These are phyloP conservation scores for Jordanella pulchra DNA, from an alignment of 2,797 vertebrate genomes.

Conservation along the genomic window DNA sequence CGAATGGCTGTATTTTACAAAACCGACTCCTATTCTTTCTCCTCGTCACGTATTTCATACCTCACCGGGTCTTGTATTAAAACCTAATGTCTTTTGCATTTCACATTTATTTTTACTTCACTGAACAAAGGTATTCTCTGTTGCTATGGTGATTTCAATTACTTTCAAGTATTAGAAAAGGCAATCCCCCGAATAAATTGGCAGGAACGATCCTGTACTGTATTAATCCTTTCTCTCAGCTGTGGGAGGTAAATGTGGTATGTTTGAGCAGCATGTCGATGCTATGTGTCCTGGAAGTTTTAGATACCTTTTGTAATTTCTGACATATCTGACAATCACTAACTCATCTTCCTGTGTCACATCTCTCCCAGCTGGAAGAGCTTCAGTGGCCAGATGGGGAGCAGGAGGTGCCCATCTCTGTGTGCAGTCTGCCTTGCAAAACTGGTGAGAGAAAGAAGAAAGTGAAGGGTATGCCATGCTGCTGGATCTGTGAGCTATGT, in stretches of 20 bases:
- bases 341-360: conserved; percentile 37
- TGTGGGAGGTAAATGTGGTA: conserved; percentile 1
- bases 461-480: conserved; percentile 96
- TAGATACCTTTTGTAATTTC: background rate
- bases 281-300: background rate
- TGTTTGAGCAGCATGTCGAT: background rate
- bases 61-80: conserved; percentile 66
- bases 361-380: conserved; percentile 88
- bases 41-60: conserved; percentile 68
- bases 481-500: conserved; percentile 97
- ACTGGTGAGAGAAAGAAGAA: conserved; percentile 95
- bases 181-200: conserved; percentile 55
- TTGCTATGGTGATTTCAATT: conserved; percentile 77
- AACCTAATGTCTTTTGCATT: conserved; percentile 70
- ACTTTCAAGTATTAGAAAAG: conserved; percentile 64
- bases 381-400: conserved; percentile 93
- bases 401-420: conserved; percentile 87
- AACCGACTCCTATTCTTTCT: conserved; percentile 53
- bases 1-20: conserved; percentile 54
- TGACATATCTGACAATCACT: conserved; percentile 26
- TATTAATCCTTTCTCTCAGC: conserved; percentile 24
- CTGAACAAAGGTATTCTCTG: conserved; percentile 65
- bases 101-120: conserved; percentile 70
- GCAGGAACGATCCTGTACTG: conserved; percentile 33
- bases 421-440: conserved; percentile 94